Evolutionary conservation across 2,113 vertebrate species (phyloP), one percentile per base, ranked within the genome.

Genomic region (Laticauda laticaudata): DNA sequence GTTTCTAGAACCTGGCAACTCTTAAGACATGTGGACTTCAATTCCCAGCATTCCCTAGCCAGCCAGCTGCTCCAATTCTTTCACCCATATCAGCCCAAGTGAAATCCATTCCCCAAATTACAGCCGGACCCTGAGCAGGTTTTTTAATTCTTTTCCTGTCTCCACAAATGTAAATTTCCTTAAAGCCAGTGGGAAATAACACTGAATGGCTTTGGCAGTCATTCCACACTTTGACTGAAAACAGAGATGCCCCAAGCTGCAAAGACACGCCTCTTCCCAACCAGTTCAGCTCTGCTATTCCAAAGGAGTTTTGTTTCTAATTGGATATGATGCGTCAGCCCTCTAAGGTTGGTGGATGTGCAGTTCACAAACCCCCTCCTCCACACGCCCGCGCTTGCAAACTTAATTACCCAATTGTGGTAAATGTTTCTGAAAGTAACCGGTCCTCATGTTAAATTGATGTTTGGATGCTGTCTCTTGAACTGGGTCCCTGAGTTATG

Each of bases 201-300:
- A 43, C n/a, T 21, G 9, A 56, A 57, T 23, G 48, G 54, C 39
- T 57, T 53, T 81, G 91, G 48, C 86, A 55, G 5, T 81, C 53
- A 0, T 1, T 75, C 86, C 3, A 85, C 4, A 29, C 29, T 29
- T 51, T 94, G 94, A 94, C 92, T 20, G 39, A 93, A 94, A 93
- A 90, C 94, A 93, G 94, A 75, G 69, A 14, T 85, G 90, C 5
- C 69, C 91, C 12, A 11, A 89, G 54, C 93, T 86, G 87, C 75
- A 75, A 93, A 93, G 94, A 53, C 87, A 85, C 26, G 4, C 75
- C 5, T 0, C 0, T 43, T 24, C 56, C 29, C 4, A 14, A 12
- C 0, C n/a, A 0, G 39, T 69, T 69, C 2, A 53, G 24, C 59
- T 88, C 91, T 93, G 87, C 53, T 87, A 29, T 88, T 88, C 89